phyloP scores from a whole-genome alignment of 2,113 vertebrate species.

The Haemorhous mexicanus region DNA sequence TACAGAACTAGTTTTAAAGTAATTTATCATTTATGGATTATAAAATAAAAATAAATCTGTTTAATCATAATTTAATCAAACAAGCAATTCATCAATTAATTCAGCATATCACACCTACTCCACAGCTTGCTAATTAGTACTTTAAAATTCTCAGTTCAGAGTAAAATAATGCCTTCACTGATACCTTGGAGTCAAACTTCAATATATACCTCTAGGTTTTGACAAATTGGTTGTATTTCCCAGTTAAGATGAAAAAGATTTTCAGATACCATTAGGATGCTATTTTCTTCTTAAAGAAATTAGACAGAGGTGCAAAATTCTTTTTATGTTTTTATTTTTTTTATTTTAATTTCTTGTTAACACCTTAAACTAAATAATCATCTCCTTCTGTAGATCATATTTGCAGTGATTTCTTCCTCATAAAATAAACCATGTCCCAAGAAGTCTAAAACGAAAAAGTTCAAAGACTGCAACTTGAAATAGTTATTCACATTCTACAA shows the following conservation, averaged over 20 bases:
- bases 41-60: conserved; percentile 60
- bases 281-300: neutral
- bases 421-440: neutral
- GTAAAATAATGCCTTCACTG: neutral
- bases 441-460: neutral
- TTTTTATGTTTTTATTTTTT: neutral
- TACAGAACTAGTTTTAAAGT: conserved; percentile 31
- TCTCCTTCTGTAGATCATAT: neutral
- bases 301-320: neutral
- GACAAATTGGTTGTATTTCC: neutral
- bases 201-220: neutral
- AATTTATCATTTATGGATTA: conserved; percentile 54
- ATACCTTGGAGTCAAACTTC: neutral
- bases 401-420: neutral
- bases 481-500: neutral
- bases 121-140: neutral
- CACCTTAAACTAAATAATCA: neutral
- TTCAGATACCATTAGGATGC: neutral
- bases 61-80: conserved; percentile 59
- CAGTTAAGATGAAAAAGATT: neutral
- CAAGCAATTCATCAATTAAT: conserved; percentile 58
- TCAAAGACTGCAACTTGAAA: neutral
- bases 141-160: neutral
- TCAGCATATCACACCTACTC: neutral
- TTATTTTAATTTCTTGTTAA: neutral